phyloP scores from a whole-genome alignment of 2,888 invertebrate species.

The Linnaemya vulpina region DNA sequence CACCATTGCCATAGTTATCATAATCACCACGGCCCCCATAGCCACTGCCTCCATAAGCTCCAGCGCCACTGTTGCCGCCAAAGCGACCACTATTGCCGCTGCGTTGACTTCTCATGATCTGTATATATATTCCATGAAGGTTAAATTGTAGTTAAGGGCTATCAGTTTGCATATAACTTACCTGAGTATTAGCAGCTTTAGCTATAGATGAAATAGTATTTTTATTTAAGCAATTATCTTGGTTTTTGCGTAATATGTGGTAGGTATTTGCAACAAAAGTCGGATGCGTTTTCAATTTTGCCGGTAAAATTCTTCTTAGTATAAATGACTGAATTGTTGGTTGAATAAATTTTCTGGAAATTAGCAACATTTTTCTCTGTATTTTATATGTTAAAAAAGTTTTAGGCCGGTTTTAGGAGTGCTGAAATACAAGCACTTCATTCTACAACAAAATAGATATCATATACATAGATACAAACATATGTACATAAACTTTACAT shows the following conservation, averaged over 20 bases:
- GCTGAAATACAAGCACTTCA: slow-evolving; percentile 42
- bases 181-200: slow-evolving; percentile 74
- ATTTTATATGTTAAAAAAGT: slow-evolving; percentile 16
- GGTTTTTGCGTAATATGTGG: slow-evolving; percentile 51
- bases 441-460: neutral
- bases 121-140: neutral
- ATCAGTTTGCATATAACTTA: slow-evolving; percentile 74
- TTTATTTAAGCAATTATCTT: slow-evolving; percentile 23
- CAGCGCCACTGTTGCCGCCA: slow-evolving; percentile 57
- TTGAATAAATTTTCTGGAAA: slow-evolving; percentile 77
- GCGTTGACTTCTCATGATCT: slow-evolving; percentile 79
- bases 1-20: slow-evolving; percentile 67
- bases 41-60: slow-evolving; percentile 67
- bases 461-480: neutral
- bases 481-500: neutral
- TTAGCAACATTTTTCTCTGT: slow-evolving; percentile 76
- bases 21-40: slow-evolving; percentile 67
- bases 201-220: slow-evolving; percentile 33
- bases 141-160: neutral
- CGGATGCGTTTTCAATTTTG: slow-evolving; percentile 32
- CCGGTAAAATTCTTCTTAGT: slow-evolving; percentile 52
- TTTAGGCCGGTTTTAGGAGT: slow-evolving; percentile 46
- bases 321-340: slow-evolving; percentile 73
- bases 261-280: slow-evolving; percentile 40
- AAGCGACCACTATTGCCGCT: slow-evolving; percentile 70